These are phyloP conservation scores for Oophaga sylvatica DNA, from an alignment of 2,797 vertebrate genomes.

Conservation along the genomic window DNA sequence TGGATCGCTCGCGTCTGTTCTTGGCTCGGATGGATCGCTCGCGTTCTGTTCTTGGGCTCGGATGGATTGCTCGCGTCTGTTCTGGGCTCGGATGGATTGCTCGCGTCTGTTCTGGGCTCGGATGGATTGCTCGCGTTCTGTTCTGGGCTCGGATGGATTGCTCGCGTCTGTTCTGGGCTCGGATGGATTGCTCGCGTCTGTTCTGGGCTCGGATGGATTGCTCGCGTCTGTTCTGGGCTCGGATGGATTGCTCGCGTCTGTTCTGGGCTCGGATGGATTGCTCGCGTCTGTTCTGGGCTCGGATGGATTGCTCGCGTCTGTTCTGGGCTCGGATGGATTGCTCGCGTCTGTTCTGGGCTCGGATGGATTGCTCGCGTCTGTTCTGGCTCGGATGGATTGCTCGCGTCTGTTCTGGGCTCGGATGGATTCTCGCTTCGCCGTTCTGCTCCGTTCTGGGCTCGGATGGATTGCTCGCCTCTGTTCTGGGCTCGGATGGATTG, in stretches of 20 bases:
- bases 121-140: neutral
- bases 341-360: neutral
- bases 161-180: neutral
- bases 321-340: too few relatives aligned
- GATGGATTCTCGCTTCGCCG: too few relatives aligned
- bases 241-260: neutral
- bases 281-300: neutral
- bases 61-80: too few relatives aligned
- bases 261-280: neutral
- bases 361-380: neutral
- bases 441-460: too few relatives aligned
- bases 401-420: neutral
- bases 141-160: neutral
- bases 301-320: too few relatives aligned
- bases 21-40: neutral
- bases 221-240: neutral
- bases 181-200: too few relatives aligned
- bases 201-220: too few relatives aligned
- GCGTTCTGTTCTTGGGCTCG: neutral
- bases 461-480: neutral
- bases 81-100: neutral
- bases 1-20: neutral
- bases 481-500: neutral
- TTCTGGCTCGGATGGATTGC: neutral
- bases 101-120: neutral